These are phyloP conservation scores for Tragelaphus buxtoni DNA, from an alignment of 2,113 vertebrate genomes.

Conservation along the genomic window DNA sequence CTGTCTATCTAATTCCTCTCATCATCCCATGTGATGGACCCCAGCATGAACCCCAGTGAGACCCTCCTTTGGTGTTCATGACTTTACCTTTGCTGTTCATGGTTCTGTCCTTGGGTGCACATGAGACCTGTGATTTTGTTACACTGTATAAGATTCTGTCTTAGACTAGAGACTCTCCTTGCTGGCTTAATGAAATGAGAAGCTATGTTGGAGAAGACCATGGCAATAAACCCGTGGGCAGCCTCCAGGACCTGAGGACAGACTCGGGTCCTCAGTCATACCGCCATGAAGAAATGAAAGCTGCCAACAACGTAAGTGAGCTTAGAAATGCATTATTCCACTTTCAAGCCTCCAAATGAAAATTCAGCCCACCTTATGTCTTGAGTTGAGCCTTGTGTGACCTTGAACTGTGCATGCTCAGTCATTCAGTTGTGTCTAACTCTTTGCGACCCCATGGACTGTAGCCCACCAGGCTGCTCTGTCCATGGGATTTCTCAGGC, in stretches of 20 bases:
- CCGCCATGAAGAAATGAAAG: background rate
- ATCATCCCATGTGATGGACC: background rate
- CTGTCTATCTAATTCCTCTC: background rate
- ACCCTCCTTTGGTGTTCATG: background rate
- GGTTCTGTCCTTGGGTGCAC: background rate
- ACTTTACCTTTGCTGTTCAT: background rate
- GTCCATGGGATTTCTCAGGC: background rate
- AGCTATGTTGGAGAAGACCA: background rate
- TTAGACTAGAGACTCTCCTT: background rate
- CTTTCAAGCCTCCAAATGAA: background rate
- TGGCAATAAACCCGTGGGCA: background rate
- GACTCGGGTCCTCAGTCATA: background rate
- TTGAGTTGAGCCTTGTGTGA: background rate
- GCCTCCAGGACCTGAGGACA: background rate
- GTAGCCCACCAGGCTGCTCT: background rate
- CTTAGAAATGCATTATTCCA: background rate
- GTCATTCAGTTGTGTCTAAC: background rate
- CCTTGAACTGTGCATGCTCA: background rate
- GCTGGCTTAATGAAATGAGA: background rate
- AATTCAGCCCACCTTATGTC: background rate
- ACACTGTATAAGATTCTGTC: background rate
- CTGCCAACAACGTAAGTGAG: background rate
- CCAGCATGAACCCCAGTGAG: background rate
- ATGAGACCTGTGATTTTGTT: background rate
- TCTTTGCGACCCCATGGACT: background rate